These are phyloP conservation scores for Rotaria sp. DNA, from an alignment of 2,888 invertebrate species.

Conservation along the genomic window DNA sequence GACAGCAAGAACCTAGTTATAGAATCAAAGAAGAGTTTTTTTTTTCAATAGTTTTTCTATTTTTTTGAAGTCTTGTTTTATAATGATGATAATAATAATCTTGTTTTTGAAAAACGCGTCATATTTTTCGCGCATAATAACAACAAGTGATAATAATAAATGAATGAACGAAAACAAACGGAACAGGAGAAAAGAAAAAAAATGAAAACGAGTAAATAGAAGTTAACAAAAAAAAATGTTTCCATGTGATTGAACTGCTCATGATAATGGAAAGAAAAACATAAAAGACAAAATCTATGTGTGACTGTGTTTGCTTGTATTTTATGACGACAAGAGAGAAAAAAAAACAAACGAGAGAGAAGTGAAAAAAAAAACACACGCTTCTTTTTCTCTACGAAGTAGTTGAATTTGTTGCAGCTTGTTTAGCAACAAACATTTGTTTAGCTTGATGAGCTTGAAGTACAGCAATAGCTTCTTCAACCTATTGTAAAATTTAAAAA, in stretches of 20 bases:
- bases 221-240: not conserved
- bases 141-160: not conserved
- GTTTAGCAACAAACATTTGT: not conserved
- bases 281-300: not conserved
- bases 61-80: not conserved
- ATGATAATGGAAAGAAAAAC: not conserved
- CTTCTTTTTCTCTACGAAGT: not conserved
- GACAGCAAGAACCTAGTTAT: no score
- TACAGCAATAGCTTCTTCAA: slow-evolving; percentile 40
- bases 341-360: not conserved
- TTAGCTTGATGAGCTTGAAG: slow-evolving; percentile 41
- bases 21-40: not conserved
- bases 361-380: not conserved
- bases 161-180: not conserved
- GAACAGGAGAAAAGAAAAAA: not conserved
- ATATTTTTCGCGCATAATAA: not conserved
- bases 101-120: not conserved
- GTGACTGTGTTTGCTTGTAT: not conserved
- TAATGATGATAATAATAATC: not conserved
- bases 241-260: not conserved
- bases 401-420: not conserved
- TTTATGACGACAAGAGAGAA: not conserved
- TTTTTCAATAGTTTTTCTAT: not conserved
- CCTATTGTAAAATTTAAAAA: not conserved
- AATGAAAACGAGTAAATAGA: not conserved